Evolutionary conservation across 2,888 invertebrate species (phyloP).

Genomic region (Malthinus flaveolus): DNA sequence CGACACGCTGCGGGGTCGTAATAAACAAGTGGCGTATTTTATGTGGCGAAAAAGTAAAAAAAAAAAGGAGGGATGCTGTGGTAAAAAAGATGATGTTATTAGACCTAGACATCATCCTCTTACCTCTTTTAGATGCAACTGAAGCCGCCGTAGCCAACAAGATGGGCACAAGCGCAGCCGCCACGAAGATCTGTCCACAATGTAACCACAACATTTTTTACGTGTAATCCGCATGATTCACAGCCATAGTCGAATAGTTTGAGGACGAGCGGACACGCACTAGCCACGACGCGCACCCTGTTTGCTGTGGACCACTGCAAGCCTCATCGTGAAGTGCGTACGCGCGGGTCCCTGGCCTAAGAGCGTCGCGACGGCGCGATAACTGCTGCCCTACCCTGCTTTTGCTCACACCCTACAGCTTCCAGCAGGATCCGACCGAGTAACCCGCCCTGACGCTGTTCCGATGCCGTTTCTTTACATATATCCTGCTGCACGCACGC

Average conservation of each 20-base stretch:
- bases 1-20: slow-evolving; percentile 21
- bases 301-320: slow-evolving; percentile 48
- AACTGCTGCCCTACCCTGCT: slow-evolving; percentile 43
- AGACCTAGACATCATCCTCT: slow-evolving; percentile 27
- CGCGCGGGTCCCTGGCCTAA: slow-evolving; percentile 44
- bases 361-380: slow-evolving; percentile 43
- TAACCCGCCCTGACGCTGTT: slow-evolving; percentile 28
- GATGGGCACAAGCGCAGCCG: slow-evolving; percentile 44
- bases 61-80: slow-evolving; percentile 12
- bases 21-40: slow-evolving; percentile 21
- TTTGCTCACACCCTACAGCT: slow-evolving; percentile 39
- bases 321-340: slow-evolving; percentile 50
- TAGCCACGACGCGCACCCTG: slow-evolving; percentile 46
- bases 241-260: slow-evolving; percentile 49
- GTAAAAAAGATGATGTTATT: background rate
- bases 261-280: slow-evolving; percentile 37
- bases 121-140: slow-evolving; percentile 51
- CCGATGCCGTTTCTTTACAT: slow-evolving; percentile 15
- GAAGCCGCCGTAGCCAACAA: slow-evolving; percentile 42
- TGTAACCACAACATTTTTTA: slow-evolving; percentile 54
- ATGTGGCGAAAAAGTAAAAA: slow-evolving; percentile 9
- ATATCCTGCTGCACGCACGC: slow-evolving; percentile 22
- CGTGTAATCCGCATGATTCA: slow-evolving; percentile 52
- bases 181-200: slow-evolving; percentile 50
- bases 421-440: slow-evolving; percentile 30